Percentiles rank a stretch among this genome's conserved stretches.
Evolutionary conservation across 2,888 invertebrate genomes (phyloP).

Genomic region (Epinotia demarniana): DNA sequence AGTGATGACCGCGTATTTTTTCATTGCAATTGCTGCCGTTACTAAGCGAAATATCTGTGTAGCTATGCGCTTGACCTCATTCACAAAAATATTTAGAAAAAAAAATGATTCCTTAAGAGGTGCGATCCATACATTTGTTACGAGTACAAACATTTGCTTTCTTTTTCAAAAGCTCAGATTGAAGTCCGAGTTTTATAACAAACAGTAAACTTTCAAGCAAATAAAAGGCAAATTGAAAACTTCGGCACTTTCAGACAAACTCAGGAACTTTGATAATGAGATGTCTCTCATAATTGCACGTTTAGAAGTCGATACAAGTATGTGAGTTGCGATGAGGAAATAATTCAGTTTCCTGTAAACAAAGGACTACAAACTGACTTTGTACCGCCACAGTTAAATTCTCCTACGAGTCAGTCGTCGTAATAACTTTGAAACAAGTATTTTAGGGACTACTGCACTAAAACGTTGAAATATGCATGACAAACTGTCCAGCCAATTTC

Average conservation of each 20-base stretch:
- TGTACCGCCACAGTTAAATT: background rate
- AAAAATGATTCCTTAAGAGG: too few relatives aligned
- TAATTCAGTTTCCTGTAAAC: conserved; percentile 21
- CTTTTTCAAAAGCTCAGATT: conserved; percentile 4
- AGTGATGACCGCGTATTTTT: too few relatives aligned
- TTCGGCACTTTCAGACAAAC: conserved; percentile 17
- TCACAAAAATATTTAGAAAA: too few relatives aligned
- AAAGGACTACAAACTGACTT: conserved; percentile 20
- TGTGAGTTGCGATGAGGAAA: conserved; percentile 17
- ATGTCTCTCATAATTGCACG: conserved; percentile 31
- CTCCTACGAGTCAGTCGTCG: background rate
- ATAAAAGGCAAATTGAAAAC: conserved; percentile 38
- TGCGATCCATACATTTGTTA: background rate
- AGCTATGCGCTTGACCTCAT: too few relatives aligned
- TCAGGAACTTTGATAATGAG: conserved; percentile 18
- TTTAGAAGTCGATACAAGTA: conserved; percentile 31
- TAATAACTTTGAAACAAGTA: background rate
- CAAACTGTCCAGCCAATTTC: too few relatives aligned
- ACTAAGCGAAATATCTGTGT: too few relatives aligned
- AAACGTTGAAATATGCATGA: too few relatives aligned
- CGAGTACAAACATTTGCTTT: background rate
- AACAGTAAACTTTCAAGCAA: conserved; percentile 31
- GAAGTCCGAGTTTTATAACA: conserved; percentile 19
- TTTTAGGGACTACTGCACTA: background rate
- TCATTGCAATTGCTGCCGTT: too few relatives aligned